Conservation (phyloP, 2,888 invertebrate species). For the Elmis aenea region DNA sequence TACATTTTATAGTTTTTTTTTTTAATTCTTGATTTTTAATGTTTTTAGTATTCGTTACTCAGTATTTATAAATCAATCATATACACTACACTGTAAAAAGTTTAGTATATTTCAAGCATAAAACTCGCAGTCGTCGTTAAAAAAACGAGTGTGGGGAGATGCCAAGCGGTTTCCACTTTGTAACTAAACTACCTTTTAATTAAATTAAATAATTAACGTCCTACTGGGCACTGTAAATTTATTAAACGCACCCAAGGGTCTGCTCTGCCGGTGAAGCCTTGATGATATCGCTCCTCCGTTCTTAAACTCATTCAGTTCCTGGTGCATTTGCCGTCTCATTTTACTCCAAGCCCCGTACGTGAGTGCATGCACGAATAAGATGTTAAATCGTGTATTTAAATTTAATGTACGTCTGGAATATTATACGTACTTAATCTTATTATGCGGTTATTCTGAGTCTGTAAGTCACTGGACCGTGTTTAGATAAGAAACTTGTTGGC, state of each 20-base stretch:
- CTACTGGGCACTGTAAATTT: constrained; percentile 33
- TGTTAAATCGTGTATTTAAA: constrained; percentile 25
- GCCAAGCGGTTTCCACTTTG: constrained; percentile 25
- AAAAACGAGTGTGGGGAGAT: constrained; percentile 12
- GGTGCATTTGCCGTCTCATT: constrained; percentile 10
- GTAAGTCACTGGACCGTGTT: constrained; percentile 32
- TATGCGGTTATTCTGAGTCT: constrained; percentile 33
- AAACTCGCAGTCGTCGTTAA: constrained; percentile 3
- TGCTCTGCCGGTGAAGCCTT: constrained; percentile 9
- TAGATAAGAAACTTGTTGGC: constrained; percentile 25
- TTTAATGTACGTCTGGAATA: constrained; percentile 30
- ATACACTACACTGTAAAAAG: too few species aligned
- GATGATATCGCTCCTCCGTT: constrained; percentile 22
- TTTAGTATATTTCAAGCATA: too few species aligned
- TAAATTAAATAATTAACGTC: constrained; percentile 43
- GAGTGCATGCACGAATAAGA: constrained; percentile 11
- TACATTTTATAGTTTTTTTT: neutral
- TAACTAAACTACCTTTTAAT: constrained; percentile 35
- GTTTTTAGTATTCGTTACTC: constrained; percentile 2
- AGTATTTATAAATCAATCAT: too few species aligned
- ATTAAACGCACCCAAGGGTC: constrained; percentile 31
- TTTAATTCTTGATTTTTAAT: constrained; percentile 2
- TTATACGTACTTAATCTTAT: constrained; percentile 31
- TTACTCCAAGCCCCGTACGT: constrained; percentile 4
- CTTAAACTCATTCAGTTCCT: constrained; percentile 12